These are phyloP conservation scores for Grantiella picta DNA, from an alignment of 2,113 vertebrate genomes.

Conservation along the genomic window DNA sequence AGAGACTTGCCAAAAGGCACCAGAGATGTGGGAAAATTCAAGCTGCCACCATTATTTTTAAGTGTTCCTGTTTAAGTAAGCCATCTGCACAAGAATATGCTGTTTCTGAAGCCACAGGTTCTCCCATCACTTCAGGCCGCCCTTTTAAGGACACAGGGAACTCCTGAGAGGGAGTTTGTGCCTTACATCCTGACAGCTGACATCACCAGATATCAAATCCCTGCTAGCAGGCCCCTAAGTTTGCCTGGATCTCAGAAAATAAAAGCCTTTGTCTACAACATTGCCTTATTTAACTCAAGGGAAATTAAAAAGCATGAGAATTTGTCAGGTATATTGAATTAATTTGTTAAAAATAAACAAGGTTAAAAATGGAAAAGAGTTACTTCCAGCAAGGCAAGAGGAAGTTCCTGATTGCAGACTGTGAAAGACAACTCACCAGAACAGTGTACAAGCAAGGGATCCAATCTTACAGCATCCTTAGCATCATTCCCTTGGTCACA, in stretches of 20 bases:
- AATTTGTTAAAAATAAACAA: slow-evolving; percentile 24
- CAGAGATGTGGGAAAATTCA: background rate
- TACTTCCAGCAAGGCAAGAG: background rate
- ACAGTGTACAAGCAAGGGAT: background rate
- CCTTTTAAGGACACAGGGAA: background rate
- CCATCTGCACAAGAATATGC: background rate
- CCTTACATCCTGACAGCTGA: background rate
- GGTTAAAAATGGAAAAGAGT: background rate
- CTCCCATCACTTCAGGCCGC: background rate
- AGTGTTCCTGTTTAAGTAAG: background rate
- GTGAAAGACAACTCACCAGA: background rate
- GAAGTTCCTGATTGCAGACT: background rate
- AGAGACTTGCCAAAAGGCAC: background rate
- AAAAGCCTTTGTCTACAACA: background rate
- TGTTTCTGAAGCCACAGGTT: background rate
- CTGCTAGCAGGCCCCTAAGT: background rate
- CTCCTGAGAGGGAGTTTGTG: background rate
- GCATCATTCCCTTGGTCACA: background rate
- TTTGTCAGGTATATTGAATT: background rate
- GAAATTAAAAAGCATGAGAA: background rate
- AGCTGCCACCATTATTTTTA: background rate
- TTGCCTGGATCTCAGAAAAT: background rate
- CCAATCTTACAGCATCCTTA: background rate
- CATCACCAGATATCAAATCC: background rate
- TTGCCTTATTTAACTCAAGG: background rate